Evolutionary conservation across 2,797 vertebrate genomes (phyloP), one percentile per base, ranked within the genome.

Genomic region (Hydrocynus forskahlii): DNA sequence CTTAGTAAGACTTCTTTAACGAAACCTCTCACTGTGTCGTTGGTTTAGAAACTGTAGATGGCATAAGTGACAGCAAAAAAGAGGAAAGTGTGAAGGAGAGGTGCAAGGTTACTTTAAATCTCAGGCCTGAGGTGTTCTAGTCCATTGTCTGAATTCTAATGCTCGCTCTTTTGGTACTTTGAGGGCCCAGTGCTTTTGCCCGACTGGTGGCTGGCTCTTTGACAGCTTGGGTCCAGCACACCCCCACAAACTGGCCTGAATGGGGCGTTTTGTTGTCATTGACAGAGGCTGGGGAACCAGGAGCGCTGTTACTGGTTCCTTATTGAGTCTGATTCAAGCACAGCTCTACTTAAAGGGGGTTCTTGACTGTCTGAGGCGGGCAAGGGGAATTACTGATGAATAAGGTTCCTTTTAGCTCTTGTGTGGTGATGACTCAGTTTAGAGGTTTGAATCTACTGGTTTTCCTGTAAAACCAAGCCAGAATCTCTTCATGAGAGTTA

Each of bases 321-420:
- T 74, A 74, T 74, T 74, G 55, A 74, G 72, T 60, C 35, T 7
- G 54, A 35, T 52, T 70, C 8, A 70, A 52, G n/a, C 68, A 70
- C 43, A 25, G 68, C 19, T 35, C 72, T 60, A 13, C 55, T 74
- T 74, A 59, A 72, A 55, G 35, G 38, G 54, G 43, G n/a, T n/a
- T 74, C 38, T 57, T 74, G 55, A 55, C 72, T 10, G n/a, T 40
- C 25, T 40, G n/a, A 74, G 29, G 21, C 70, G n/a, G 29, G 35
- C 9, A 35, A 74, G 54, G 54, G 71, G 72, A 74, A 60, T 40
- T 74, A 74, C 71, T 74, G 54, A 74, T 74, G 72, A 74, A 74
- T 74, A 74, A 59, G 35, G n/a, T 23, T 74, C 38, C 29, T 60
- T 74, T 59, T 59, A 60, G 29, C 55, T 74, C 72, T 45, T 40